These are phyloP conservation scores for Hymenopus coronatus DNA, from an alignment of 2,888 invertebrate genomes.

Conservation along the genomic window DNA sequence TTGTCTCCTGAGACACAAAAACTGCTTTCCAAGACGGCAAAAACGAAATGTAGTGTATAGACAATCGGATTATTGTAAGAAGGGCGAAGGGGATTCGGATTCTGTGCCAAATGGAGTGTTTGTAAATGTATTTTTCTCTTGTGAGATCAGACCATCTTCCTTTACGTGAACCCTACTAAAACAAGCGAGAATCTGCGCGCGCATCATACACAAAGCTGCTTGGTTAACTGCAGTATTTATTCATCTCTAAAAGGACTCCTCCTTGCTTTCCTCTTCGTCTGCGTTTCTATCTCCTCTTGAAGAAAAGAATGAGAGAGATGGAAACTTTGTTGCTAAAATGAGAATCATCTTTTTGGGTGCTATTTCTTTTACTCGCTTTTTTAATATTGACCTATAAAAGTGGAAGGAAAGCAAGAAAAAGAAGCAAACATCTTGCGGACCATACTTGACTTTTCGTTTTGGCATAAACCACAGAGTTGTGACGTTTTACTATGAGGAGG, in stretches of 20 bases:
- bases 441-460: neutral
- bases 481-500: neutral
- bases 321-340: neutral
- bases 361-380: neutral
- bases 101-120: constrained; percentile 23
- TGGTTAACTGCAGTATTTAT: neutral
- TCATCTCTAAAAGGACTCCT: neutral
- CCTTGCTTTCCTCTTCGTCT: too few species aligned
- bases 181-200: too few species aligned
- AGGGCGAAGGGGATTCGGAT: neutral
- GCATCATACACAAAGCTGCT: neutral
- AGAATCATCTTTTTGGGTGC: neutral
- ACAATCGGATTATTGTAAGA: constrained; percentile 16
- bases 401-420: too few species aligned
- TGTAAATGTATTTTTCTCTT: constrained; percentile 20
- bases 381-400: neutral
- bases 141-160: neutral
- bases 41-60: neutral
- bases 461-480: neutral
- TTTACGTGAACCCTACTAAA: neutral
- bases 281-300: too few species aligned
- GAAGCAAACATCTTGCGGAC: neutral
- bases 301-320: neutral
- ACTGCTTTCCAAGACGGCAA: neutral
- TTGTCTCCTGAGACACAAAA: neutral